Conservation (phyloP, 1,140 invertebrate genomes). For the Phthorimaea operculella region DNA sequence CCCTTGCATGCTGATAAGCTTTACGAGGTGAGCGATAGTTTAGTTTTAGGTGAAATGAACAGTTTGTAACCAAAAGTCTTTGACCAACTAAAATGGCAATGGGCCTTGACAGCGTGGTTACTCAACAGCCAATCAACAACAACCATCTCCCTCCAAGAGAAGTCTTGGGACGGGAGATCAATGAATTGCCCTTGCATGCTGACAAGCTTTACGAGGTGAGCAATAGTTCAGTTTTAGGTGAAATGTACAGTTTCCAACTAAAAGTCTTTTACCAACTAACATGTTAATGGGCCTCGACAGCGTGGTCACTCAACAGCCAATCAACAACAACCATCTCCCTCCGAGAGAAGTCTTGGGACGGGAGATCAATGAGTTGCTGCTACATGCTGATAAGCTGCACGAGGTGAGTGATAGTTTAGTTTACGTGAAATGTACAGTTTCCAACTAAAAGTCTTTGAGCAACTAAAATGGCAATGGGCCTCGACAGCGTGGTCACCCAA, state of each 20-base stretch:
- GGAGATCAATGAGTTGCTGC: slow-evolving; percentile 52
- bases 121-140: slow-evolving; percentile 53
- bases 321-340: slow-evolving; percentile 57
- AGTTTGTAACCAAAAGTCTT: too few relatives aligned
- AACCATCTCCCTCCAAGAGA: slow-evolving; percentile 45
- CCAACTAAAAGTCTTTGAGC: too few relatives aligned
- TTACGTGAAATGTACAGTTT: too few relatives aligned
- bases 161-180: slow-evolving; percentile 37
- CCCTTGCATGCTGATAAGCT: slow-evolving; percentile 59
- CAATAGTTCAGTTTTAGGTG: too few relatives aligned
- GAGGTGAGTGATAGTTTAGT: slow-evolving; percentile 35
- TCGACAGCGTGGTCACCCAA: slow-evolving; percentile 52
- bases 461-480: too few relatives aligned
- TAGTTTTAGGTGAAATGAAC: too few relatives aligned
- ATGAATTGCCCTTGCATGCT: slow-evolving; percentile 57
- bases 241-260: too few relatives aligned
- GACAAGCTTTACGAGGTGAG: slow-evolving; percentile 59
- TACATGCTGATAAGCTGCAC: slow-evolving; percentile 60
- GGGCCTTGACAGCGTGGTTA: slow-evolving; percentile 54
- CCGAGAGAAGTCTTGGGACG: slow-evolving; percentile 30
- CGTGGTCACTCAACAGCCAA: slow-evolving; percentile 49
- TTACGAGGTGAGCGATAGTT: slow-evolving; percentile 42
- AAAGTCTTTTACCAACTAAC: too few relatives aligned
- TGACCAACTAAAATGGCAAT: too few relatives aligned
- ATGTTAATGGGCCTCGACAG: slow-evolving; percentile 54